Base-by-base conservation (phyloP, 2,797 vertebrate genomes). In the Chrysocyon brachyurus region DNA sequence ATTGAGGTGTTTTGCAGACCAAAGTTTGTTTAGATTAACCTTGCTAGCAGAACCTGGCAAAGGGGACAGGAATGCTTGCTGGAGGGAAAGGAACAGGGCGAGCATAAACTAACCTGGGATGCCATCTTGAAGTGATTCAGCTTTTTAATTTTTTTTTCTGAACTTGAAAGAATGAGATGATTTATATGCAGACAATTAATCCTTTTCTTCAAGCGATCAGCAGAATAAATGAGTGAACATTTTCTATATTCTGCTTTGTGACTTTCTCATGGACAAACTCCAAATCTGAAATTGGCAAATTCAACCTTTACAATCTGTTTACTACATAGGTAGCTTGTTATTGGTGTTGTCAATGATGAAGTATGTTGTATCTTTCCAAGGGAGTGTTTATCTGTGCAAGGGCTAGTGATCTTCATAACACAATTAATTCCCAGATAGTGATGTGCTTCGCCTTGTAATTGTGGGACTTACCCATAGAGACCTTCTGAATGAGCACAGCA, bases 131-230 rank as follows among this genome's bases (percentile, higher is more conserved):
- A 81, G 52, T 54, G n/a, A 94, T 88, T 95, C 68, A 33, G 26
- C 59, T 82, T 66, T 97, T 85, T 90, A 46, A 57, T 59, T 28
- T 93, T 96, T 91, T 6, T 96, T 86, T 4, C 92, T 78, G 54
- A 96, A 96, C 40, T 90, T 96, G 31, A n/a, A 93, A 96, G 40
- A 95, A 84, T 82, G 15, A 87, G 7, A 49, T 12, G 19, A 64
- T 68, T 28, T 94, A 40, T 40, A 57, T 46, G 54, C 52, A 92
- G 40, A 72, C 24, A 40, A 75, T 75, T 17, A 28, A 26, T 87
- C 46, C 4, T 31, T 91, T 83, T 89, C 16, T 40, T 91, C 57
- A 68, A 68, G 40, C 22, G 66, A 24, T 68, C 95, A 57, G 19
- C 17, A 72, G 63, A 87, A 59, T 77, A 85, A 88, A 70, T 26